A percentile compares a stretch with the other conserved stretches of the same genome.
Conservation (phyloP, 2,113 vertebrate genomes). For the Cinclus mexicanus region DNA sequence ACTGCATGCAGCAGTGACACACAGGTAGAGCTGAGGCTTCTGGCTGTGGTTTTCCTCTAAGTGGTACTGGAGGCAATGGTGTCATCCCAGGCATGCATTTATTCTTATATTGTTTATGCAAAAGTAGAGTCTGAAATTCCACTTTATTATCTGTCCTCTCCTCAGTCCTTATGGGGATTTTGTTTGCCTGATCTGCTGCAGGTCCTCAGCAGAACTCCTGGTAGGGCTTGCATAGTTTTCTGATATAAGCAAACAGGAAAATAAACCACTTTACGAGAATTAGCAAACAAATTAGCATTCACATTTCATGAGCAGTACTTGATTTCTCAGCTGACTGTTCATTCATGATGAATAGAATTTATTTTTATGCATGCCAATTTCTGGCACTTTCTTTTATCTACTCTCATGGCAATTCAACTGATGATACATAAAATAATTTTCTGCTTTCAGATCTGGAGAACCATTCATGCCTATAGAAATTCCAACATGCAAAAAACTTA, state of each 20-base stretch:
- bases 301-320: neutral
- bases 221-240: neutral
- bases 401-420: neutral
- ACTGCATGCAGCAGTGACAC: neutral
- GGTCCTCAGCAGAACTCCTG: neutral
- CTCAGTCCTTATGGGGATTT: neutral
- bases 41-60: neutral
- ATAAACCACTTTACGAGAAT: neutral
- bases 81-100: neutral
- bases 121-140: neutral
- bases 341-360: neutral
- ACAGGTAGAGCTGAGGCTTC: neutral
- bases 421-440: neutral
- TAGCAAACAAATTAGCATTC: neutral
- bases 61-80: neutral
- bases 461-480: neutral
- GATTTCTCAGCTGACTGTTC: neutral
- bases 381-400: neutral
- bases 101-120: neutral
- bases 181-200: neutral
- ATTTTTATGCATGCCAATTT: neutral
- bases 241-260: neutral
- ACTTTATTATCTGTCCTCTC: neutral
- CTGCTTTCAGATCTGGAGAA: neutral
- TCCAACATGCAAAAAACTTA: constrained; percentile 73